Evolutionary conservation across 2,888 invertebrate genomes (phyloP).

Genomic region (Ceriagrion tenellum): DNA sequence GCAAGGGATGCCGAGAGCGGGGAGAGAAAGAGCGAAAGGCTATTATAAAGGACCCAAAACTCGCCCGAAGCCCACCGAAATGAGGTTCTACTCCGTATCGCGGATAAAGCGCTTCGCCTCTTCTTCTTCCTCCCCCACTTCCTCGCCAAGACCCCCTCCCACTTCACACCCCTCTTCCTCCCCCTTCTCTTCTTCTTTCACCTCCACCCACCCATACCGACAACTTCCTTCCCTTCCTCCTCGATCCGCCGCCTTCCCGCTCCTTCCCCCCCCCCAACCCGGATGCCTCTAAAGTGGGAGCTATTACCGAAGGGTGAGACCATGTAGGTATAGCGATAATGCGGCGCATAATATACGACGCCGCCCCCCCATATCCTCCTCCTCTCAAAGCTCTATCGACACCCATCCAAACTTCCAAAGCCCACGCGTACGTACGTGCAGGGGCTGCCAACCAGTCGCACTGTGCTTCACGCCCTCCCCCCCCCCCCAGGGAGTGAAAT

Average conservation of each 20-base stretch:
- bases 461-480: no score
- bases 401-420: not conserved
- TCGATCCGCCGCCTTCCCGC: no score
- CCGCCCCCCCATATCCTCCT: no score
- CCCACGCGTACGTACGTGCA: not conserved
- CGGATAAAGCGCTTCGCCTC: slow-evolving; percentile 45
- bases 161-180: not conserved
- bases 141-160: no score
- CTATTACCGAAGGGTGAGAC: slow-evolving; percentile 30
- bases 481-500: no score
- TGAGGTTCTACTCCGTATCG: slow-evolving; percentile 46
- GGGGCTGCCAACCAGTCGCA: not conserved
- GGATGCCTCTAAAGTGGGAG: slow-evolving; percentile 53
- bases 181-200: not conserved
- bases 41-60: slow-evolving; percentile 39
- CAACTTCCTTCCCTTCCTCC: not conserved
- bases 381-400: not conserved
- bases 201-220: not conserved
- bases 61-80: slow-evolving; percentile 47
- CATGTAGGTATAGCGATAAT: slow-evolving; percentile 9
- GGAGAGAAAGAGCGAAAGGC: slow-evolving; percentile 2
- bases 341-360: slow-evolving; percentile 25
- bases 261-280: not conserved
- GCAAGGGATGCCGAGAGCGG: slow-evolving; percentile 32
- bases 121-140: not conserved